phyloP scores from a whole-genome alignment of 2,797 vertebrate genomes.

The Protosalanx chinensis region DNA sequence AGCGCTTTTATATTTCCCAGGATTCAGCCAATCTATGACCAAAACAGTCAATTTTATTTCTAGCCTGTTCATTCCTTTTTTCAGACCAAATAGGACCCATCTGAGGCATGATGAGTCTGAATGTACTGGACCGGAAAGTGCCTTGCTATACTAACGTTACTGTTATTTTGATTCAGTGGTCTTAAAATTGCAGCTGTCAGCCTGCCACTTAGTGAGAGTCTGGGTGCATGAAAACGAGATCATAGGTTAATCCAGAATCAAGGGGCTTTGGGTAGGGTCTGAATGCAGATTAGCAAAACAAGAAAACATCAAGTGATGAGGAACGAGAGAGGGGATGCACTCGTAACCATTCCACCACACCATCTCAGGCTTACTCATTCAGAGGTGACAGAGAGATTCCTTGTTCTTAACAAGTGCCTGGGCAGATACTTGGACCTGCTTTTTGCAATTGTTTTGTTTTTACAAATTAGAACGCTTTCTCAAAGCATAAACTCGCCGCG shows the following conservation, averaged over 20 bases:
- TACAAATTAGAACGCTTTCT: background rate
- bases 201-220: background rate
- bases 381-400: conserved; percentile 13
- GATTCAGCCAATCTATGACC: background rate
- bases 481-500: background rate
- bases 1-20: background rate
- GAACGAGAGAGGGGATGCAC: conserved; percentile 43
- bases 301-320: conserved; percentile 60
- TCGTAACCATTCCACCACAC: conserved; percentile 51
- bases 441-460: background rate
- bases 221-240: background rate
- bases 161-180: background rate
- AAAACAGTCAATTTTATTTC: background rate
- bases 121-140: background rate
- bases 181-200: background rate
- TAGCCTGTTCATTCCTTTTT: background rate
- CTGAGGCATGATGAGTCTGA: background rate
- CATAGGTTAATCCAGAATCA: conserved; percentile 27
- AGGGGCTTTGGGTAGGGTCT: conserved; percentile 49
- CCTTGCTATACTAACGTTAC: background rate
- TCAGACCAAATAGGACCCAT: background rate
- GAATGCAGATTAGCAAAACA: conserved; percentile 68
- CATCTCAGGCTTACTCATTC: background rate
- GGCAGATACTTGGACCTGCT: background rate
- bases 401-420: background rate